Percentiles rank a stretch among this genome's conserved stretches.
phyloP scores from a whole-genome alignment of 2,113 vertebrate genomes.

The Chamaea fasciata region DNA sequence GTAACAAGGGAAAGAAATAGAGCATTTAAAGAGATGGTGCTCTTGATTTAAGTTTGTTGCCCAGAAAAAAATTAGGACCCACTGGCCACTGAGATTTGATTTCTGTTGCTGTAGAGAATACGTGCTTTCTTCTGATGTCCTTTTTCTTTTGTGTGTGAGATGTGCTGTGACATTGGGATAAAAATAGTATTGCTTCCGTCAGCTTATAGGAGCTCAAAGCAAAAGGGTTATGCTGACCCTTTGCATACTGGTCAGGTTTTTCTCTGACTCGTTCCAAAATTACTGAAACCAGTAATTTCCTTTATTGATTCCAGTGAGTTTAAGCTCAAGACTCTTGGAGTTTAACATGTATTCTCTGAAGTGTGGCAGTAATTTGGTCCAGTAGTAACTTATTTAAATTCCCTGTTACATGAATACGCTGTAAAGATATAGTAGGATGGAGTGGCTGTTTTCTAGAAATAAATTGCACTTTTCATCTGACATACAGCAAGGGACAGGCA shows the following conservation, averaged over 20 bases:
- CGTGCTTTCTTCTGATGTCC: neutral
- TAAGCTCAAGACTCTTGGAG: neutral
- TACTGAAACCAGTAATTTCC: neutral
- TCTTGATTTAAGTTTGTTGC: neutral
- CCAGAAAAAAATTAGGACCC: neutral
- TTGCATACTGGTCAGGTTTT: neutral
- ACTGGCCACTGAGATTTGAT: neutral
- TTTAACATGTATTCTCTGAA: neutral
- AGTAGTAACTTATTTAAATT: neutral
- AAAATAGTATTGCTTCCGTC: constrained; percentile 9
- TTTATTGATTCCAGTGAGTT: neutral
- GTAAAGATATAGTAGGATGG: neutral
- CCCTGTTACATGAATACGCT: neutral
- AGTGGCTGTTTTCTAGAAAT: neutral
- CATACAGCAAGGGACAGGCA: neutral
- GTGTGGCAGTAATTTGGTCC: neutral
- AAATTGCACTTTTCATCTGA: neutral
- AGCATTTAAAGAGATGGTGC: neutral
- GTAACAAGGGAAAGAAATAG: neutral
- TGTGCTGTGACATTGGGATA: constrained; percentile 3
- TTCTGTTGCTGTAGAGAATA: neutral
- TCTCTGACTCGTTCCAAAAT: neutral
- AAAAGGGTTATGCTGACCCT: neutral
- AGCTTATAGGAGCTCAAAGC: constrained; percentile 1
- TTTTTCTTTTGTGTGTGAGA: neutral